These are phyloP conservation scores for Entelurus aequoreus DNA, from an alignment of 2,113 vertebrate genomes.

Conservation along the genomic window DNA sequence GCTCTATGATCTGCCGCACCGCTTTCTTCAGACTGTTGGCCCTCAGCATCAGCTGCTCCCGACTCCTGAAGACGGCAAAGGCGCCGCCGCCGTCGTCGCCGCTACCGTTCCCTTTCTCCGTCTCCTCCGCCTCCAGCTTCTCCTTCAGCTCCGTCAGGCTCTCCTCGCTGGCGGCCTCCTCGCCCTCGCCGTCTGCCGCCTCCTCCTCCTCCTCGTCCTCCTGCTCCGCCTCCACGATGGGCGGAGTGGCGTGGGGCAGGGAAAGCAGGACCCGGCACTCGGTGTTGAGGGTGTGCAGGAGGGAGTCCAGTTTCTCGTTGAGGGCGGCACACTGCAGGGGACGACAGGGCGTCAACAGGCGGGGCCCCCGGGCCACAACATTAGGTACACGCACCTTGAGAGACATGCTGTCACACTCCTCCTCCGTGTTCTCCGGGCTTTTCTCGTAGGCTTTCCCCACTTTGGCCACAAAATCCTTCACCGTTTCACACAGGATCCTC, in stretches of 20 bases:
- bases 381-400: conserved; percentile 78
- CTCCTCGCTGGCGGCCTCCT: conserved; percentile 85
- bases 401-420: conserved; percentile 85
- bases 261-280: conserved; percentile 72
- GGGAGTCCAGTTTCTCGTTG: conserved; percentile 91
- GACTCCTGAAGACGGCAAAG: conserved; percentile 75
- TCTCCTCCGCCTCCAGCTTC: conserved; percentile 74
- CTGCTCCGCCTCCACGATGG: conserved; percentile 84
- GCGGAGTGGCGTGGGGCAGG: conserved; percentile 68
- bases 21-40: conserved; percentile 98
- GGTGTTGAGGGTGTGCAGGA: conserved; percentile 85
- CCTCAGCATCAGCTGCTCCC: conserved; percentile 87
- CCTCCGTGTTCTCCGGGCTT: conserved; percentile 81
- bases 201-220: conserved; percentile 70
- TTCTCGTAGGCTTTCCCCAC: conserved; percentile 90
- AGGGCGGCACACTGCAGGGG: conserved; percentile 80
- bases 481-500: conserved; percentile 93
- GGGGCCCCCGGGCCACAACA: background rate
- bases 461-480: conserved; percentile 96
- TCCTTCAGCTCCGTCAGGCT: conserved; percentile 86
- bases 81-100: conserved; percentile 51
- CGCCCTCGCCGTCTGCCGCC: conserved; percentile 66
- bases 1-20: conserved; percentile 92
- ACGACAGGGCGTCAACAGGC: background rate
- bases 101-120: conserved; percentile 59